These are phyloP conservation scores for Drosophila phalerata DNA, from an alignment of 2,888 invertebrate species.

Conservation along the genomic window DNA sequence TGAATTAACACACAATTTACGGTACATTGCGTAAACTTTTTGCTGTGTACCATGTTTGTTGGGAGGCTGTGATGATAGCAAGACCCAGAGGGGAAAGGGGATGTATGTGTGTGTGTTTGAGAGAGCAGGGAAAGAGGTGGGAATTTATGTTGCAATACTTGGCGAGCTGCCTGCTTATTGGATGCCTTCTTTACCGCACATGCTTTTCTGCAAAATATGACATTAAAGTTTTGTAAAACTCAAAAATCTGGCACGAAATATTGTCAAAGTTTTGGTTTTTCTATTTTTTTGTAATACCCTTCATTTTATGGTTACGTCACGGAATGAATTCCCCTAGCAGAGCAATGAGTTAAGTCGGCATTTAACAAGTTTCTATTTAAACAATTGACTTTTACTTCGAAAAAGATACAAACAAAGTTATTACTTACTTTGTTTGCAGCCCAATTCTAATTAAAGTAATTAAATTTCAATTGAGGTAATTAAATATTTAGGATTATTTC, in stretches of 20 bases:
- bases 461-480: too few relatives aligned
- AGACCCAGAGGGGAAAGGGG: not conserved
- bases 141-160: slow-evolving; percentile 38
- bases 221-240: slow-evolving; percentile 48
- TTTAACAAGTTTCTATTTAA: too few relatives aligned
- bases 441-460: too few relatives aligned
- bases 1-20: slow-evolving; percentile 83
- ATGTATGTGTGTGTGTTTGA: not conserved
- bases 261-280: slow-evolving; percentile 33
- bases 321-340: not conserved
- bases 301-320: slow-evolving; percentile 14
- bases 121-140: not conserved
- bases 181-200: slow-evolving; percentile 1
- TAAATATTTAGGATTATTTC: too few relatives aligned
- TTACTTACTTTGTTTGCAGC: too few relatives aligned
- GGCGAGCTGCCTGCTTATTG: slow-evolving; percentile 35
- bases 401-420: too few relatives aligned
- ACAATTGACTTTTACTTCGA: too few relatives aligned
- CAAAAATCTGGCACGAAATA: slow-evolving; percentile 54
- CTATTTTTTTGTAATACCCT: slow-evolving; percentile 2
- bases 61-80: slow-evolving; percentile 24
- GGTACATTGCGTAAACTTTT: slow-evolving; percentile 79
- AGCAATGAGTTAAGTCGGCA: not conserved
- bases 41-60: slow-evolving; percentile 47
- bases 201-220: slow-evolving; percentile 36